Conservation (phyloP, 2,797 vertebrate species). For the Pogonophryne albipinna region DNA sequence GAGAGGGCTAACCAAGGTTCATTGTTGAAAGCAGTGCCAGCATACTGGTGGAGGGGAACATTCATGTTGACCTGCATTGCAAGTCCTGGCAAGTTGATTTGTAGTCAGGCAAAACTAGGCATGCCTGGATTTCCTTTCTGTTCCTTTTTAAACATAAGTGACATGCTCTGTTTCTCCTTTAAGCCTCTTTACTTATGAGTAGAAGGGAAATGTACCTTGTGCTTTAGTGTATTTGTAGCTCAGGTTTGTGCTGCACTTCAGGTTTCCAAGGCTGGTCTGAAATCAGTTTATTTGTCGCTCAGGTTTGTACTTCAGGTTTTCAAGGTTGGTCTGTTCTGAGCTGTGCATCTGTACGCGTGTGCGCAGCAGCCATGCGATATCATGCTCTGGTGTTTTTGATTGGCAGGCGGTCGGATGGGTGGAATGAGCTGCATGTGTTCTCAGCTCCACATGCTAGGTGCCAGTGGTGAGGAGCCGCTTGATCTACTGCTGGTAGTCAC, state of each 20-base stretch:
- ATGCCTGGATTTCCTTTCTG: conserved; percentile 1
- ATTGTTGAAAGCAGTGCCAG: neutral
- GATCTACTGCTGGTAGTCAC: conserved; percentile 46
- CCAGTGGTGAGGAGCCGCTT: conserved; percentile 42
- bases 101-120: neutral
- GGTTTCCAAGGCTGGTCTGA: conserved; percentile 1
- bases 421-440: conserved; percentile 60
- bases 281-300: neutral
- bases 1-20: neutral
- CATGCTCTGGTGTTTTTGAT: conserved; percentile 50
- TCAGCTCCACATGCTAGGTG: conserved; percentile 60
- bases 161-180: neutral
- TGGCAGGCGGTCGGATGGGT: conserved; percentile 68
- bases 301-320: conserved; percentile 15
- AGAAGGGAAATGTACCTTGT: neutral
- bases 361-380: conserved; percentile 43
- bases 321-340: conserved; percentile 12
- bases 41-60: neutral
- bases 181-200: neutral
- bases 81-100: conserved; percentile 38
- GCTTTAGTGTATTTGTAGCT: conserved; percentile 4
- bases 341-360: conserved; percentile 31
- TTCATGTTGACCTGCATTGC: conserved; percentile 10
- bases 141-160: neutral
- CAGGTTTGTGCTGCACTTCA: neutral